These are phyloP conservation scores for Aporophyla lueneburgensis DNA, from an alignment of 2,888 invertebrate genomes.

Conservation along the genomic window DNA sequence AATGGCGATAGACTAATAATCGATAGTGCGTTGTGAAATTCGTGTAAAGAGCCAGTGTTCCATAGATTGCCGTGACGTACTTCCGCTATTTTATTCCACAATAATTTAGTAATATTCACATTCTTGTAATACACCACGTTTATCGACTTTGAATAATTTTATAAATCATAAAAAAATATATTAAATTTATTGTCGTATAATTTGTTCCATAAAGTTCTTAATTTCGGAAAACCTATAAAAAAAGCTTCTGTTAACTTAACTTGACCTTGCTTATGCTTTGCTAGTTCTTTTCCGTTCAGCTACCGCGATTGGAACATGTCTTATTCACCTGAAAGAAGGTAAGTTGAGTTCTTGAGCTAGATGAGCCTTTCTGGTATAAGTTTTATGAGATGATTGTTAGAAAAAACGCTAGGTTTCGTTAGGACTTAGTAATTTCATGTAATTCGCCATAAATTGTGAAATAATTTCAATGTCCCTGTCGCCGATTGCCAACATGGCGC, in stretches of 20 bases:
- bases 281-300: slow-evolving; percentile 94
- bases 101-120: slow-evolving; percentile 77
- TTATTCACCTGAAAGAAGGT: slow-evolving; percentile 95
- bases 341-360: slow-evolving; percentile 88
- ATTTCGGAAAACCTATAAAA: slow-evolving; percentile 71
- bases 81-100: slow-evolving; percentile 85
- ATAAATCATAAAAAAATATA: slow-evolving; percentile 79
- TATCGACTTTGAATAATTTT: slow-evolving; percentile 65
- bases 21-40: slow-evolving; percentile 37
- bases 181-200: slow-evolving; percentile 65
- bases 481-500: slow-evolving; percentile 91
- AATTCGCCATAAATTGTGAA: slow-evolving; percentile 72
- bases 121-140: slow-evolving; percentile 68
- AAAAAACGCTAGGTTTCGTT: slow-evolving; percentile 43
- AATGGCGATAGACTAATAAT: slow-evolving; percentile 46
- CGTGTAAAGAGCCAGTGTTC: slow-evolving; percentile 29
- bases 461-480: slow-evolving; percentile 79
- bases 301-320: slow-evolving; percentile 96
- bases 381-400: slow-evolving; percentile 59
- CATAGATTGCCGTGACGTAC: slow-evolving; percentile 75
- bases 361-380: slow-evolving; percentile 67
- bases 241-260: slow-evolving; percentile 89
- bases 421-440: slow-evolving; percentile 47
- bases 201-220: slow-evolving; percentile 39
- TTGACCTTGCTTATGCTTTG: slow-evolving; percentile 92